Percentiles rank a stretch among this genome's conserved stretches.
Conservation (phyloP, 2,797 vertebrate species). For the Spea hammondii region DNA sequence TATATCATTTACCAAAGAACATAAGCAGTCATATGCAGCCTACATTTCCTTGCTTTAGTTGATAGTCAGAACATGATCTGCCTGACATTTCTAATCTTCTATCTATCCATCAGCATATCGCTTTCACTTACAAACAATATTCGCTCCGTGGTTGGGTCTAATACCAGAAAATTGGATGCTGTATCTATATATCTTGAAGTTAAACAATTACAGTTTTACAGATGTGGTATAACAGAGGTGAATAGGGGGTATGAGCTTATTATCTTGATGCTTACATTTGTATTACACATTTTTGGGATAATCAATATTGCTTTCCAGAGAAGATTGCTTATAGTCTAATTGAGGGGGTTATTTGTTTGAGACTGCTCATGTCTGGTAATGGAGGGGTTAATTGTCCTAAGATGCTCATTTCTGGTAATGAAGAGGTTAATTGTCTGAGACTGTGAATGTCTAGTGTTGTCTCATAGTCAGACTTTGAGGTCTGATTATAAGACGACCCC, state of each 20-base stretch:
- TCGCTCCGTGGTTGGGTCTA: not conserved
- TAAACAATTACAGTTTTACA: not conserved
- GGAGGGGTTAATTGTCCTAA: too few species aligned
- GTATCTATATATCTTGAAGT: not conserved
- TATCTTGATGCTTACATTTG: not conserved
- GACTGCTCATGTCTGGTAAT: too few species aligned
- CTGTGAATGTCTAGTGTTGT: too few species aligned
- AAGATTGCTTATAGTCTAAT: too few species aligned
- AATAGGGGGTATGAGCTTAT: not conserved
- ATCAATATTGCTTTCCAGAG: not conserved
- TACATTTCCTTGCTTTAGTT: not conserved
- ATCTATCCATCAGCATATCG: not conserved
- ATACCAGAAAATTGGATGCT: not conserved
- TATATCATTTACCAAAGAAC: too few species aligned
- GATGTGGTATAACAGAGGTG: not conserved
- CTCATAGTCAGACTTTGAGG: too few species aligned
- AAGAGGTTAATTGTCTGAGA: too few species aligned
- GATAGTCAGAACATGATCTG: not conserved
- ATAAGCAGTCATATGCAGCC: too few species aligned
- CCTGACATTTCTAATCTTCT: not conserved
- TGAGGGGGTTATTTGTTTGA: too few species aligned
- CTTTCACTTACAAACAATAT: not conserved
- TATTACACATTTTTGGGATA: not conserved
- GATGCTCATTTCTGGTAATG: too few species aligned
- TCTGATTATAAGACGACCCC: too few species aligned